These are phyloP conservation scores for Drosophila planitibia DNA, from an alignment of 2,888 invertebrate species.

Conservation along the genomic window DNA sequence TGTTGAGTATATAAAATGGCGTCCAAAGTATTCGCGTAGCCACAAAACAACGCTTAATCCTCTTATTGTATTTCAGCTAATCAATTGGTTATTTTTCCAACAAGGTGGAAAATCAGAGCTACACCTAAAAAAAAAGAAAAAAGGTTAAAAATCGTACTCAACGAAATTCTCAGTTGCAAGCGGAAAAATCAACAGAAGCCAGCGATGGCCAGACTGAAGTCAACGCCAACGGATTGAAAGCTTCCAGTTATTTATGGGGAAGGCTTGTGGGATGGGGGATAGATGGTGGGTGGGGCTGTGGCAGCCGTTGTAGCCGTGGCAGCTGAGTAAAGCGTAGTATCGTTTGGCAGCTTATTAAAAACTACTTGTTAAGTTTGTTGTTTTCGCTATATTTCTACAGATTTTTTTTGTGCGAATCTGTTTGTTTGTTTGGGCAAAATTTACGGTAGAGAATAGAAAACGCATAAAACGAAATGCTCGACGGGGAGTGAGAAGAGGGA, in stretches of 20 bases:
- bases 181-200: constrained; percentile 71
- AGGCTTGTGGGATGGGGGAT: not conserved
- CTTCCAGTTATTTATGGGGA: not conserved
- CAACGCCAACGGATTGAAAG: constrained; percentile 37
- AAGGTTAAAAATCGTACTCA: constrained; percentile 19
- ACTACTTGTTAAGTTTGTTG: constrained; percentile 70
- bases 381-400: constrained; percentile 38
- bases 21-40: constrained; percentile 27
- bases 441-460: constrained; percentile 58
- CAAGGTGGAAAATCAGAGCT: constrained; percentile 55
- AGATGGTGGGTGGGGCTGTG: not conserved
- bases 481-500: not conserved
- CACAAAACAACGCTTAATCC: constrained; percentile 58
- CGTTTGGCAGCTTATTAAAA: constrained; percentile 67
- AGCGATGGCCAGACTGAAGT: constrained; percentile 43
- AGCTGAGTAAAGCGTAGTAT: constrained; percentile 14
- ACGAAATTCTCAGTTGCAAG: constrained; percentile 28
- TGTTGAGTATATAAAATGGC: constrained; percentile 8
- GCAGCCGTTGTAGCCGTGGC: not conserved
- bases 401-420: constrained; percentile 7
- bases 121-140: not conserved
- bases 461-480: constrained; percentile 36
- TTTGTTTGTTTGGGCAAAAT: constrained; percentile 48
- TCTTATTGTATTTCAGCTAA: constrained; percentile 58
- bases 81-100: constrained; percentile 68